Base-by-base conservation (phyloP, 2,888 invertebrate species). In the Omphaloscelis lunosa region DNA sequence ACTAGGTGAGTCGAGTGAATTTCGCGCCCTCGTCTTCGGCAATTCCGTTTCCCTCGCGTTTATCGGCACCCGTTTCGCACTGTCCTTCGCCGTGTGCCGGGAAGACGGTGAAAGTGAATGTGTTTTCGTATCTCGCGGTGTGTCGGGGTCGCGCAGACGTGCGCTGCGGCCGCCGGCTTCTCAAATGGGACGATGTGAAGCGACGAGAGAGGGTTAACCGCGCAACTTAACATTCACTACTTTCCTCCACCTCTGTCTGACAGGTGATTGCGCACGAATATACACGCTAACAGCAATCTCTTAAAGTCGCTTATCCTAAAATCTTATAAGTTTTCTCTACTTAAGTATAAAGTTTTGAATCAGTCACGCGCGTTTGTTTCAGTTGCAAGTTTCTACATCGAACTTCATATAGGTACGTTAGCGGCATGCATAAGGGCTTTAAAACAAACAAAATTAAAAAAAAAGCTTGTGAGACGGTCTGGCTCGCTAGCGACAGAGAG, bases 1-100 rank as follows among this genome's bases (percentile, higher is more conserved):
- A 95, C 95, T 95, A 95, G 94, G 95, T 95, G 93, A 95, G 95
- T 95, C 90, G 92, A 94, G 92, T 94, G 92, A 93, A 91, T 93
- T 92, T 93, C 92, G 95, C 95, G 94, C 93, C 91, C 92, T 92
- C 92, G 89, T 93, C 94, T 93, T 92, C 92, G 91, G 88, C 89
- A 91, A 89, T 91, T 93, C 91, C 92, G 92, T 90, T 94, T 94
- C 91, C 92, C 93, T 93, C 94, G 90, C 92, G 92, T 95, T 96
- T 95, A 94, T 95, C 94, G 93, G 92, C 89, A 91, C 93, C 92
- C 94, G 93, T 92, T 95, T 94, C 91, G 90, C 92, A 91, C 93
- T 92, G 93, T 95, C 94, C 93, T 95, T 95, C 95, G 94, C 88
- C 83, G 88, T 81, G 83, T 80, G 81, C 85, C 91, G 91, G 89